These are phyloP conservation scores for Datnioides undecimradiatus DNA, from an alignment of 2,113 vertebrate genomes.

Conservation along the genomic window DNA sequence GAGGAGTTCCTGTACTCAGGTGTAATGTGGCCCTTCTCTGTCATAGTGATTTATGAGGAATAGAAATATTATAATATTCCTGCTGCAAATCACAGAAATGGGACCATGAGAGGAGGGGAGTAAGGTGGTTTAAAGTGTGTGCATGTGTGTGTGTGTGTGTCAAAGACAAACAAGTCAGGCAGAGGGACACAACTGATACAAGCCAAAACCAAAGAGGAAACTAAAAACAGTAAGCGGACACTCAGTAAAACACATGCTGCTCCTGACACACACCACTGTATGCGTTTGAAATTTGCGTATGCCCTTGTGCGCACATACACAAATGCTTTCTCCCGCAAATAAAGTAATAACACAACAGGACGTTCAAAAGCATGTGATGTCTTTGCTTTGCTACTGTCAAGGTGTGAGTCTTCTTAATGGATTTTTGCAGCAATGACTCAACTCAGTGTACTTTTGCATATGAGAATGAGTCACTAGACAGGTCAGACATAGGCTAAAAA, in stretches of 20 bases:
- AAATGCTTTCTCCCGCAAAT: background rate
- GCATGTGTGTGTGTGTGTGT: constrained; percentile 23
- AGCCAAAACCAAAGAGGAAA: constrained; percentile 11
- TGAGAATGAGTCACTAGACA: constrained; percentile 11
- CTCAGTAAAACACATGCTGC: constrained; percentile 10
- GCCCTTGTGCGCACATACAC: background rate
- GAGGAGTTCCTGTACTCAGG: constrained; percentile 65
- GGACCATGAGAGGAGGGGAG: constrained; percentile 8
- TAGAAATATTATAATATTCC: constrained; percentile 72
- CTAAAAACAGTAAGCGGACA: constrained; percentile 21
- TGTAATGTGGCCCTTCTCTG: constrained; percentile 73
- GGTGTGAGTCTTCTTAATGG: constrained; percentile 29
- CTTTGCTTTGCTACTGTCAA: constrained; percentile 16
- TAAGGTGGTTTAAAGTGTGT: constrained; percentile 31
- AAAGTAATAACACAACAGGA: constrained; percentile 2
- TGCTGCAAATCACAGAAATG: constrained; percentile 60
- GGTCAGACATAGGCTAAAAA: constrained; percentile 7
- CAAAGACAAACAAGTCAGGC: constrained; percentile 33
- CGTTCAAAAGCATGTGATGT: constrained; percentile 28
- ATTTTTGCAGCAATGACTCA: constrained; percentile 37
- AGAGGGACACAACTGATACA: constrained; percentile 9
- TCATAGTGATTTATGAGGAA: constrained; percentile 77
- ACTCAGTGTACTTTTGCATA: constrained; percentile 14
- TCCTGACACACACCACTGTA: constrained; percentile 9
- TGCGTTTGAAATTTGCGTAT: constrained; percentile 11